Evolutionary conservation across 1,140 invertebrate genomes (phyloP).

Genomic region (Muscidifurax raptorellus): DNA sequence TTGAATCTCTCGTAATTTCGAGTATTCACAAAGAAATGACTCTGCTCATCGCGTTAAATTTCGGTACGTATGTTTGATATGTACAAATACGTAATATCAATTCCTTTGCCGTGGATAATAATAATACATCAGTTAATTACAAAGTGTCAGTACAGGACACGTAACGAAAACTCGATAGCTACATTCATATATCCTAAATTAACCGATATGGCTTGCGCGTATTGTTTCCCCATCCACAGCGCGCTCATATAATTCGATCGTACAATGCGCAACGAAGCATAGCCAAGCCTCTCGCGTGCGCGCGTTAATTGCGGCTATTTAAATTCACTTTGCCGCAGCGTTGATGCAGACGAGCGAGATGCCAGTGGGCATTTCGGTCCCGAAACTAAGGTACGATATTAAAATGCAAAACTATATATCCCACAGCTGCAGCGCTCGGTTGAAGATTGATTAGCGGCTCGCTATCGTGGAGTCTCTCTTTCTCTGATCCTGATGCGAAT

Average conservation of each 20-base stretch:
- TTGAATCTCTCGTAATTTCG: no score
- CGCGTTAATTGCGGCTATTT: constrained; percentile 34
- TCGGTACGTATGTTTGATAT: no score
- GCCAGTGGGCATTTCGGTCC: no score
- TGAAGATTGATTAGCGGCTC: background rate
- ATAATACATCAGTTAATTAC: background rate
- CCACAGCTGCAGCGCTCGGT: background rate
- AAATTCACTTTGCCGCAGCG: constrained; percentile 15
- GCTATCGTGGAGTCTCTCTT: background rate
- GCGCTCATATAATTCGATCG: background rate
- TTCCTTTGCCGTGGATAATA: no score
- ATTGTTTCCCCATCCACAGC: constrained; percentile 5
- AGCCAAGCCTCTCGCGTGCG: background rate
- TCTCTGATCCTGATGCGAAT: background rate
- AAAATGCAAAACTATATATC: background rate
- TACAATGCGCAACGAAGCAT: background rate
- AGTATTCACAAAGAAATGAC: no score
- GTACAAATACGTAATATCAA: no score
- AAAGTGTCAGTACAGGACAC: background rate
- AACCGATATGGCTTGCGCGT: background rate
- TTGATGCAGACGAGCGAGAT: background rate
- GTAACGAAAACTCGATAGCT: background rate
- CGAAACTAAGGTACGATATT: background rate
- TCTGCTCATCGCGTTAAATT: no score
- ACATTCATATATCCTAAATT: background rate